phyloP scores from a whole-genome alignment of 2,797 vertebrate species.

The Hippopotamyrus pictus region DNA sequence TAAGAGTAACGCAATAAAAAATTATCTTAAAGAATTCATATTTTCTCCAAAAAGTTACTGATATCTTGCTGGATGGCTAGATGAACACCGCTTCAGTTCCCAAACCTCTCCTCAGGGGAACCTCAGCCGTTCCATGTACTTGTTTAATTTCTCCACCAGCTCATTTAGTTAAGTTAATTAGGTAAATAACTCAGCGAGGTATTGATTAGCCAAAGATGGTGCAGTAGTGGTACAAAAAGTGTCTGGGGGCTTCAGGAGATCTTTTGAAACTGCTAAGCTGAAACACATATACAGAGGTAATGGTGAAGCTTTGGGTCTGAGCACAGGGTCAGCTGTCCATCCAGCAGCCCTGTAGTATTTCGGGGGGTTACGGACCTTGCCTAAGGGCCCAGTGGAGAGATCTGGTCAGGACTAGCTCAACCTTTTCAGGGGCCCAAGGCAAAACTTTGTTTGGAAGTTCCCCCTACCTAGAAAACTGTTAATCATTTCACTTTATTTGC shows the following conservation, averaged over 20 bases:
- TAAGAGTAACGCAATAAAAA: neutral
- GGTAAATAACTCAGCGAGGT: neutral
- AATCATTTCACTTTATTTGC: neutral
- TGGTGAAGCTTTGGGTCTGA: neutral
- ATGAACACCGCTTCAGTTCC: neutral
- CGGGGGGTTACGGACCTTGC: neutral
- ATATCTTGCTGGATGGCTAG: neutral
- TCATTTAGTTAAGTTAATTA: neutral
- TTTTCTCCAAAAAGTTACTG: neutral
- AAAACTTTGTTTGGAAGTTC: neutral
- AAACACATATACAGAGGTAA: neutral
- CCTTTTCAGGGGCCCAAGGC: neutral
- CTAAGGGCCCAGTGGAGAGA: neutral
- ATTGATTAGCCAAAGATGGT: neutral
- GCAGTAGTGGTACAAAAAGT: neutral
- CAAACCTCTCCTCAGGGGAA: neutral
- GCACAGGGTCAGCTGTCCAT: neutral
- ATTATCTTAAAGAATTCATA: neutral
- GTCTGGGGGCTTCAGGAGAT: neutral
- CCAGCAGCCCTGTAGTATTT: neutral
- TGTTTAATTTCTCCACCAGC: neutral
- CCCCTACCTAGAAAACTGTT: neutral
- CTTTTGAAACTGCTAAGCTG: neutral
- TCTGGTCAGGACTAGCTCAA: neutral
- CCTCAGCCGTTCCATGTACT: neutral